These are phyloP conservation scores for Diorhabda elongata DNA, from an alignment of 1,140 invertebrate species.

Conservation along the genomic window DNA sequence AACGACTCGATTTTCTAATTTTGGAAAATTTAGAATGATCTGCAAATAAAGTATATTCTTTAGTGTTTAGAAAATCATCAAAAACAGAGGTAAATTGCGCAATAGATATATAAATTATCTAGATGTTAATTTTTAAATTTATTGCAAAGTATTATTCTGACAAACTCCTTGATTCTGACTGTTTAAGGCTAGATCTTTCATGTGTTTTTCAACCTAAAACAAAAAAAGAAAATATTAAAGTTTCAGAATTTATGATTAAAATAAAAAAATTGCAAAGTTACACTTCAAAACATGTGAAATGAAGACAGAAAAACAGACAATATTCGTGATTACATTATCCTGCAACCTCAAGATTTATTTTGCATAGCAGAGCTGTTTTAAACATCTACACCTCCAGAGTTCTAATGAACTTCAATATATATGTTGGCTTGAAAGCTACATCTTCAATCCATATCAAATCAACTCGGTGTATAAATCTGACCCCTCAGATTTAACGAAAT, in stretches of 20 bases:
- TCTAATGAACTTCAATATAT: too few relatives aligned
- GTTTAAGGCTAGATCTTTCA: slow-evolving; percentile 52
- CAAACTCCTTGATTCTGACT: slow-evolving; percentile 22
- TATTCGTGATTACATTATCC: too few relatives aligned
- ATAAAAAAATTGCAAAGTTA: slow-evolving; percentile 5
- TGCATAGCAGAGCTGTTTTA: too few relatives aligned
- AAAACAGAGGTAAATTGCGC: slow-evolving; percentile 16
- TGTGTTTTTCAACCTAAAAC: slow-evolving; percentile 57
- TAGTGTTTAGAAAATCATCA: slow-evolving; percentile 17
- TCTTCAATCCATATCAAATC: too few relatives aligned
- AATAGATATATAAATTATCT: slow-evolving; percentile 21
- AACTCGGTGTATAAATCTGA: too few relatives aligned
- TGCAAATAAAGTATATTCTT: slow-evolving; percentile 18
- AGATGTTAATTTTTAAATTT: slow-evolving; percentile 15
- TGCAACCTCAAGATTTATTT: too few relatives aligned
- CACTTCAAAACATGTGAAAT: too few relatives aligned
- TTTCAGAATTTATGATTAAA: neutral
- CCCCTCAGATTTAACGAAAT: too few relatives aligned
- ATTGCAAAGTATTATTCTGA: slow-evolving; percentile 24
- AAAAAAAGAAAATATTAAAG: slow-evolving; percentile 8
- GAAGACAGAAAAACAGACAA: too few relatives aligned
- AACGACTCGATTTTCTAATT: slow-evolving; percentile 10
- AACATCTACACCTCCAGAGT: too few relatives aligned
- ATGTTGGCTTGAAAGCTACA: too few relatives aligned
- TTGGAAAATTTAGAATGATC: slow-evolving; percentile 8